A percentile compares a stretch with the other conserved stretches of the same genome.
phyloP scores from a whole-genome alignment of 2,888 invertebrate genomes.

The Corbicula japonica region DNA sequence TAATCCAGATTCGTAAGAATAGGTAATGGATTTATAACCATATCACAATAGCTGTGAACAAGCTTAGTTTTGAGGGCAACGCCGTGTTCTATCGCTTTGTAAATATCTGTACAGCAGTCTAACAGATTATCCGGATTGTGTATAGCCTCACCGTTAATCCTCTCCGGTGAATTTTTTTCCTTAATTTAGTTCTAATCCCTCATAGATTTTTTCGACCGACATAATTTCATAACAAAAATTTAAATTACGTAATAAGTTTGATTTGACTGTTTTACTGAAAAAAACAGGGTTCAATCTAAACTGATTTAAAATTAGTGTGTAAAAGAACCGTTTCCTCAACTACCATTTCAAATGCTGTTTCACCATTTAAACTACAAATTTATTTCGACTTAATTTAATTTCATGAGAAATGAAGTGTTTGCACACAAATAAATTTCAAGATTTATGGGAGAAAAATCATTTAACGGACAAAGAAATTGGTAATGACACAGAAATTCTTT shows the following conservation, averaged over 20 bases:
- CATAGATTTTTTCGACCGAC: background rate
- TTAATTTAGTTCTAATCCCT: background rate
- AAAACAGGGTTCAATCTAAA: background rate
- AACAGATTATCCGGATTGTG: conserved; percentile 3
- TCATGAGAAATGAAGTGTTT: too few species aligned
- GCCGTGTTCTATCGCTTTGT: background rate
- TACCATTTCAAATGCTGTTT: too few species aligned
- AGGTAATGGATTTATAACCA: background rate
- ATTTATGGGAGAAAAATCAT: too few species aligned
- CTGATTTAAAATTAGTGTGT: conserved; percentile 3
- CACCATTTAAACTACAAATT: too few species aligned
- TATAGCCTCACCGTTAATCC: conserved; percentile 3
- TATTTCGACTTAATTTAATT: too few species aligned
- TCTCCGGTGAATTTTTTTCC: background rate
- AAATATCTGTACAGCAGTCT: background rate
- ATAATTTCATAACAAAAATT: background rate
- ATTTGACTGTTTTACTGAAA: background rate
- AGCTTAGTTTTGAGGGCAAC: background rate
- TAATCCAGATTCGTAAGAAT: too few species aligned
- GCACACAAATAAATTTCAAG: too few species aligned
- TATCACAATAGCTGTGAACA: background rate
- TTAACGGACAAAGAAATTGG: too few species aligned
- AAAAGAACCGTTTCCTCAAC: background rate
- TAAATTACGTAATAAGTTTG: background rate
- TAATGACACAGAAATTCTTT: too few species aligned